phyloP scores from a whole-genome alignment of 2,888 invertebrate genomes.

The Plutella xylostella region DNA sequence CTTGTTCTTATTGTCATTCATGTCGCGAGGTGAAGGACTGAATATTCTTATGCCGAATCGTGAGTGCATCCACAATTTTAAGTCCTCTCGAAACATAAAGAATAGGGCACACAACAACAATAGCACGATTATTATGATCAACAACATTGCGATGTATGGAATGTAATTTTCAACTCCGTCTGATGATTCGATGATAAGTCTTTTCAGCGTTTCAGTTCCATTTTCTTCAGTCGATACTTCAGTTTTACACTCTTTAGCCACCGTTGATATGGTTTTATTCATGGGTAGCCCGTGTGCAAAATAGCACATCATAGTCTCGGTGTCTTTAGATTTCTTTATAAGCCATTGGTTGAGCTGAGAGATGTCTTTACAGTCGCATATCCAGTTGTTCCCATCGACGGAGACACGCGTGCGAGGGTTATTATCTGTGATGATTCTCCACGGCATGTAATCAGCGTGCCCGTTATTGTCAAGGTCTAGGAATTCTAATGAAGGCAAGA shows the following conservation, averaged over 20 bases:
- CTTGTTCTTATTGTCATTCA: conserved; percentile 73
- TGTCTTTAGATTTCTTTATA: conserved; percentile 74
- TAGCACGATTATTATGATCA: conserved; percentile 77
- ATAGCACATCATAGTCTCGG: conserved; percentile 76
- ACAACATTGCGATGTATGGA: conserved; percentile 77
- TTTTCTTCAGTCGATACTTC: conserved; percentile 74
- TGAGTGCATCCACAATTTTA: conserved; percentile 83
- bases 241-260: conserved; percentile 69
- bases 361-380: conserved; percentile 82
- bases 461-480: conserved; percentile 82
- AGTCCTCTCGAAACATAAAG: conserved; percentile 81
- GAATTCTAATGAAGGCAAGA: conserved; percentile 77
- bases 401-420: conserved; percentile 77
- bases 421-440: conserved; percentile 76
- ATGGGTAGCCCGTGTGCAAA: conserved; percentile 63
- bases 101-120: conserved; percentile 76
- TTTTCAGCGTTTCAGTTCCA: conserved; percentile 66
- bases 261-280: conserved; percentile 61
- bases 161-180: conserved; percentile 79
- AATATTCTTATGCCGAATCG: conserved; percentile 81
- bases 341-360: conserved; percentile 78
- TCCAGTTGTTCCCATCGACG: conserved; percentile 85
- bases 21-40: conserved; percentile 68
- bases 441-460: conserved; percentile 81
- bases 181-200: conserved; percentile 73